Evolutionary conservation across 2,113 vertebrate genomes (phyloP).

Genomic region (Struthidea cinerea): DNA sequence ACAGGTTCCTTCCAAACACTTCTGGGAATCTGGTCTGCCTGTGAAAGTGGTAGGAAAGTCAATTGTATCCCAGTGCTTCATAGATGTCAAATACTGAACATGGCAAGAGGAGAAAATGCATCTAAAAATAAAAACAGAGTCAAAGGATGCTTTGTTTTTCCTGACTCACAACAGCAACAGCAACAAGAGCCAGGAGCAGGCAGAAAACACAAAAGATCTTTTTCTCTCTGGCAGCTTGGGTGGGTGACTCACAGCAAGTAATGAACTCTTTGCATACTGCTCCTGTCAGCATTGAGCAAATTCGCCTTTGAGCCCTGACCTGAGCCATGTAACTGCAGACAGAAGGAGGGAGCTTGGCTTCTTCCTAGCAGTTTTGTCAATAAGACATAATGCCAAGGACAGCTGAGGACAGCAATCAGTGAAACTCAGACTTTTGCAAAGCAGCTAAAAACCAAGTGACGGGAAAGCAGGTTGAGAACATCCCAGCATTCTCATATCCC

Average conservation of each 20-base stretch:
- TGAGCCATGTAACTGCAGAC: neutral
- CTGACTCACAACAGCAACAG: neutral
- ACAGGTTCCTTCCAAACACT: neutral
- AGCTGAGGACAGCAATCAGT: neutral
- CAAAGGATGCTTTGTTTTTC: constrained; percentile 30
- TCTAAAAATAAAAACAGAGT: constrained; percentile 35
- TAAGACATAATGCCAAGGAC: neutral
- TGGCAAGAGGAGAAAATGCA: neutral
- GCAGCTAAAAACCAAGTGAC: neutral
- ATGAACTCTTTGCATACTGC: neutral
- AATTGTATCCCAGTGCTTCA: neutral
- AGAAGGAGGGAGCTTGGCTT: neutral
- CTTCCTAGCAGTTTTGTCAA: neutral
- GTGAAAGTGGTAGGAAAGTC: neutral
- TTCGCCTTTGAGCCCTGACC: neutral
- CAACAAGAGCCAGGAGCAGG: constrained; percentile 13
- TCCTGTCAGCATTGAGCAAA: neutral
- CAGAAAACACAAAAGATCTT: constrained; percentile 30
- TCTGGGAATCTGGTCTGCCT: neutral
- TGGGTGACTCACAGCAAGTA: constrained; percentile 29
- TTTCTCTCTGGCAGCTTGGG: neutral
- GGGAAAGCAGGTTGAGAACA: neutral
- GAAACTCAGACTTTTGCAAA: neutral
- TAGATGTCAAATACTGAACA: neutral
- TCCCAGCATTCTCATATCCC: neutral